Conservation (phyloP, 2,113 vertebrate genomes). For the Gymnogyps californianus region DNA sequence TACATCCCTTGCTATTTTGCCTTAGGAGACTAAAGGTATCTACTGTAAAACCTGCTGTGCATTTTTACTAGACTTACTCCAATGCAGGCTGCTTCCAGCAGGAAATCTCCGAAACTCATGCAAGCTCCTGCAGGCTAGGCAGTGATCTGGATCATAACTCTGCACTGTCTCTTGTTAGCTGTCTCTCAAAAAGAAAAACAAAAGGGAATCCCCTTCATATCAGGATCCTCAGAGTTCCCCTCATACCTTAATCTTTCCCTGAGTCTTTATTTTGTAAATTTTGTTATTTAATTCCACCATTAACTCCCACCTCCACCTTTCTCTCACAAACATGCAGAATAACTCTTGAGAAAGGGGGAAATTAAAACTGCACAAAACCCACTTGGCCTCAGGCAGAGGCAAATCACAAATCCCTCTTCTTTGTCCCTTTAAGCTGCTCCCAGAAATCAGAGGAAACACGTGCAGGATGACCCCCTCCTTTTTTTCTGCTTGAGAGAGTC, state of each 20-base stretch:
- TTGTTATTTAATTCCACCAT: not conserved
- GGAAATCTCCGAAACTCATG: not conserved
- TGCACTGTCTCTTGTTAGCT: too few relatives aligned
- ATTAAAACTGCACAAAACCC: not conserved
- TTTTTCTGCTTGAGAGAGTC: not conserved
- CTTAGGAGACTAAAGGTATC: not conserved
- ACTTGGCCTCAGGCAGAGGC: not conserved
- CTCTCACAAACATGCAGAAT: not conserved
- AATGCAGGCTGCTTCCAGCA: not conserved
- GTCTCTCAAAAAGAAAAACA: not conserved
- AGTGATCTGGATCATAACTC: not conserved
- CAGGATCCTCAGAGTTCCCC: not conserved
- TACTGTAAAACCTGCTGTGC: not conserved
- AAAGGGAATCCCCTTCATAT: not conserved
- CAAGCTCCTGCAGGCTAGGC: not conserved
- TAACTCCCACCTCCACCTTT: not conserved
- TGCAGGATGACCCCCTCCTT: not conserved
- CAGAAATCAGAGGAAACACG: not conserved
- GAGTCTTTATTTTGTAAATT: not conserved
- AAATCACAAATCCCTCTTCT: not conserved
- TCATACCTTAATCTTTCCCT: not conserved
- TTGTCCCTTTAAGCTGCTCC: not conserved
- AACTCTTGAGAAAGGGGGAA: not conserved
- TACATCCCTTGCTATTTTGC: not conserved
- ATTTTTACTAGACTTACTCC: not conserved